Conservation (phyloP, 2,113 vertebrate genomes). For the Sebastes schlegelii region DNA sequence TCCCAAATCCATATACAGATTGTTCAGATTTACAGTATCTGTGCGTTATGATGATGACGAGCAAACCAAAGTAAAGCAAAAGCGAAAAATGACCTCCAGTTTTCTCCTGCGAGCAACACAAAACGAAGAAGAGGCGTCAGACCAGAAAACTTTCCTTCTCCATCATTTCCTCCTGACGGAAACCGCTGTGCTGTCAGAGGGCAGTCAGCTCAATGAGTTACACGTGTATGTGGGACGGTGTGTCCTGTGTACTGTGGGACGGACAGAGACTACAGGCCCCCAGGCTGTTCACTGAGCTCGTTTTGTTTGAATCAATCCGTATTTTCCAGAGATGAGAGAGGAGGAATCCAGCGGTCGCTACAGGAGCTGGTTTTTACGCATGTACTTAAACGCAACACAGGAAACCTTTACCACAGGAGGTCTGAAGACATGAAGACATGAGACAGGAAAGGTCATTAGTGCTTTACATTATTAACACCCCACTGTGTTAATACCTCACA, state of each 20-base stretch:
- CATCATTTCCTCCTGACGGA: constrained; percentile 67
- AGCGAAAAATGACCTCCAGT: neutral
- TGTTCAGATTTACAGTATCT: neutral
- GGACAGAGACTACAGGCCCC: constrained; percentile 5
- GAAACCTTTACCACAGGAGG: constrained; percentile 55
- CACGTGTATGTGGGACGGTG: constrained; percentile 69
- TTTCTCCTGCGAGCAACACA: constrained; percentile 29
- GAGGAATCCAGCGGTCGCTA: constrained; percentile 42
- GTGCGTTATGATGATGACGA: neutral
- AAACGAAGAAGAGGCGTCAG: constrained; percentile 57
- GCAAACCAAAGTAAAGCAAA: neutral
- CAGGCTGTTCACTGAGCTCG: constrained; percentile 15
- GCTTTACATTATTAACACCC: constrained; percentile 17
- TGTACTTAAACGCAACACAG: constrained; percentile 39
- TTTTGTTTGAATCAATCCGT: neutral
- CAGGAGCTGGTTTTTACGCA: constrained; percentile 47
- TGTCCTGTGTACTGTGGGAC: neutral
- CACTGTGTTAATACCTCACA: neutral
- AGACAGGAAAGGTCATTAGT: constrained; percentile 45
- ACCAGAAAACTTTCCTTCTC: constrained; percentile 57
- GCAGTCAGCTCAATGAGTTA: constrained; percentile 46
- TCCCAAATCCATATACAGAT: constrained; percentile 50
- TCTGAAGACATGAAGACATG: neutral
- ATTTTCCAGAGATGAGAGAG: constrained; percentile 49
- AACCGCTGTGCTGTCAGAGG: constrained; percentile 39